These are phyloP conservation scores for Plusia festucae DNA, from an alignment of 2,888 invertebrate genomes.

Conservation along the genomic window DNA sequence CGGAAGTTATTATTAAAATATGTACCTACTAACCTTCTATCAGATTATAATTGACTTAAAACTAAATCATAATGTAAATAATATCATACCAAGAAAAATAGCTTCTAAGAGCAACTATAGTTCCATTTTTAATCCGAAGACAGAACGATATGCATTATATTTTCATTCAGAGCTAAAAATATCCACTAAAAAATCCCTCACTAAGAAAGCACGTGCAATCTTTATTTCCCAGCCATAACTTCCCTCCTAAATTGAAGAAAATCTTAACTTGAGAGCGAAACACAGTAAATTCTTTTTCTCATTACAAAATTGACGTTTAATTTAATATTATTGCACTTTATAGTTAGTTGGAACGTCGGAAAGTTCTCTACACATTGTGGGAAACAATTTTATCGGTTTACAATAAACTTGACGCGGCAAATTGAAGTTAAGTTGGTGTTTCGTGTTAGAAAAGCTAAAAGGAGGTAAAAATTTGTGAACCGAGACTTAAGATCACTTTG, in stretches of 20 bases:
- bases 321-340: slow-evolving; percentile 60
- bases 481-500: neutral
- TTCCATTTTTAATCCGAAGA: slow-evolving; percentile 17
- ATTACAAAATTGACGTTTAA: slow-evolving; percentile 60
- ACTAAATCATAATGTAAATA: no score
- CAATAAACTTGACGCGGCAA: slow-evolving; percentile 62
- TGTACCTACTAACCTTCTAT: no score
- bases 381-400: slow-evolving; percentile 59
- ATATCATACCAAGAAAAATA: neutral
- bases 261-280: slow-evolving; percentile 43
- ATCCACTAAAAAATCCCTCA: slow-evolving; percentile 36
- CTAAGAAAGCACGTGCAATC: slow-evolving; percentile 36
- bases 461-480: slow-evolving; percentile 12
- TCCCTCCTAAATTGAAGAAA: slow-evolving; percentile 39
- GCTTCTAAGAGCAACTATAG: neutral
- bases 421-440: slow-evolving; percentile 55
- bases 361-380: slow-evolving; percentile 39
- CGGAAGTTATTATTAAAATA: no score
- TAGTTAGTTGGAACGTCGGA: slow-evolving; percentile 37
- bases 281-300: slow-evolving; percentile 56
- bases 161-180: slow-evolving; percentile 44
- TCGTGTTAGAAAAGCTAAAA: slow-evolving; percentile 35
- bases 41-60: no score
- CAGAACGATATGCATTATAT: slow-evolving; percentile 31
- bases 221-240: slow-evolving; percentile 45